A percentile compares a stretch with the other conserved stretches of the same genome.
These are phyloP conservation scores for Petrolisthes cinctipes DNA, from an alignment of 2,888 invertebrate species.

Conservation along the genomic window DNA sequence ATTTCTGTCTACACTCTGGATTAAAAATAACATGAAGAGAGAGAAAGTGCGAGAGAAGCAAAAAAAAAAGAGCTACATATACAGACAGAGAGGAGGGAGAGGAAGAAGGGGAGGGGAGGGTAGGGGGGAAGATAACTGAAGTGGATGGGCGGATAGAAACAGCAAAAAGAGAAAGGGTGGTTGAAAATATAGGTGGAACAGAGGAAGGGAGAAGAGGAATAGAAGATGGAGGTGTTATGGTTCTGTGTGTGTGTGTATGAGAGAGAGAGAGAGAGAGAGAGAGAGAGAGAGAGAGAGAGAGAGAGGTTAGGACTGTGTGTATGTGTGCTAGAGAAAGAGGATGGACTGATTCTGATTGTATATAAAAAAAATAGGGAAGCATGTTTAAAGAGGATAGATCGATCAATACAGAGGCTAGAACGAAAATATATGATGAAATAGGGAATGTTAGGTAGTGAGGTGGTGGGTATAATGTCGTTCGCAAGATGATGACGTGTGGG, in stretches of 20 bases:
- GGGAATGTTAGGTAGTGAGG: neutral
- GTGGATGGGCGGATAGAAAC: neutral
- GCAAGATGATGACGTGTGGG: neutral
- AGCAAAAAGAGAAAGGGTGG: neutral
- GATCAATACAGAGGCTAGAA: too few species aligned
- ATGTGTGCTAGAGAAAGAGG: too few species aligned
- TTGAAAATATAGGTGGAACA: too few species aligned
- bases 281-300: neutral
- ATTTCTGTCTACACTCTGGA: too few species aligned
- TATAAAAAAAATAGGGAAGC: too few species aligned
- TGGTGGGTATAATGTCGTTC: neutral
- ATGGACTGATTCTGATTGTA: too few species aligned
- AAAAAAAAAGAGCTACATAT: too few species aligned
- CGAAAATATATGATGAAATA: neutral
- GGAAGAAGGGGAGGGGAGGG: neutral
- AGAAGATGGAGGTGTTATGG: too few species aligned
- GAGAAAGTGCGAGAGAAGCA: neutral
- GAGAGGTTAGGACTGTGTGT: neutral
- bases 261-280: neutral
- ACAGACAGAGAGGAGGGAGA: neutral
- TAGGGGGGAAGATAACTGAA: neutral
- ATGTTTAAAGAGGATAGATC: too few species aligned
- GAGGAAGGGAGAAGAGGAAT: too few species aligned
- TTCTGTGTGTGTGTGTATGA: too few species aligned
- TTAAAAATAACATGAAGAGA: slow-evolving; percentile 14